These are phyloP conservation scores for Camarhynchus parvulus DNA, from an alignment of 2,113 vertebrate species.

Conservation along the genomic window DNA sequence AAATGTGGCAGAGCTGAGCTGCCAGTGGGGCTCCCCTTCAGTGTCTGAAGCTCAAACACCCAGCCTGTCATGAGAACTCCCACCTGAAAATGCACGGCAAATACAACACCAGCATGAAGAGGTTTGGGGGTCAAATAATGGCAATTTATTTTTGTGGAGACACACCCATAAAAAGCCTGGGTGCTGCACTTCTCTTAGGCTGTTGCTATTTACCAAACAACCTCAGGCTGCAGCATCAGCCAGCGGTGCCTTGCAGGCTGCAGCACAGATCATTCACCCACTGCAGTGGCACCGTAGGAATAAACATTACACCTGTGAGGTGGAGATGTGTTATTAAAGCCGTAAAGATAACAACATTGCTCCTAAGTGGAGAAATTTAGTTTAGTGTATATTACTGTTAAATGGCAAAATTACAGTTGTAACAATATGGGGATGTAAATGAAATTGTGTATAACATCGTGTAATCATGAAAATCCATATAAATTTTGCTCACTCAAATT, in stretches of 20 bases:
- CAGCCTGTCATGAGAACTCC: background rate
- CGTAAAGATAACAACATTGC: slow-evolving; percentile 13
- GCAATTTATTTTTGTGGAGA: background rate
- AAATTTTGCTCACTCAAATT: slow-evolving; percentile 52
- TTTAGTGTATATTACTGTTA: background rate
- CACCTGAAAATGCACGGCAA: rapidly evolving
- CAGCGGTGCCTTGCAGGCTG: background rate
- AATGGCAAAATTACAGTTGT: slow-evolving; percentile 31
- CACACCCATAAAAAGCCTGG: background rate
- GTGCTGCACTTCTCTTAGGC: background rate
- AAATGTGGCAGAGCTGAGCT: background rate
- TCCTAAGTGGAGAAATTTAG: slow-evolving; percentile 26
- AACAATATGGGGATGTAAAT: slow-evolving; percentile 53
- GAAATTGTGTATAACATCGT: slow-evolving; percentile 50
- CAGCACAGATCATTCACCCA: background rate
- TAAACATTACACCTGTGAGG: slow-evolving; percentile 2
- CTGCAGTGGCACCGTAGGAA: background rate
- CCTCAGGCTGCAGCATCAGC: rapidly evolving
- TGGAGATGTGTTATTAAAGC: background rate
- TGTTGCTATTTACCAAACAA: background rate
- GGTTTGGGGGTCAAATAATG: background rate
- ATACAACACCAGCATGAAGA: background rate
- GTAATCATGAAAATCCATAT: slow-evolving; percentile 56
- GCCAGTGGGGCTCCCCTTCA: background rate
- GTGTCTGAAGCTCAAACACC: background rate